These are phyloP conservation scores for Chesias legatella DNA, from an alignment of 2,888 invertebrate species.

Conservation along the genomic window DNA sequence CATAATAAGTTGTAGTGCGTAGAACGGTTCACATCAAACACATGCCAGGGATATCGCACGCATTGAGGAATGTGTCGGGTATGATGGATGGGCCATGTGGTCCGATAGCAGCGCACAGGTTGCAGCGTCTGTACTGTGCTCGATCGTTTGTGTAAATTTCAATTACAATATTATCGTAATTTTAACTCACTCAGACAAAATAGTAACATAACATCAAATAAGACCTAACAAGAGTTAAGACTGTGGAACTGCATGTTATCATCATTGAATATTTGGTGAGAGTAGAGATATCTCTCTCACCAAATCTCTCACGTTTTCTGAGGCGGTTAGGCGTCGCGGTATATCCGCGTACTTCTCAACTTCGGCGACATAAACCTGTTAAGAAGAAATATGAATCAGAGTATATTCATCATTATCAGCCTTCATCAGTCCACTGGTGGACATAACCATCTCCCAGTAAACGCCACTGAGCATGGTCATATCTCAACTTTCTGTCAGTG, in stretches of 20 bases:
- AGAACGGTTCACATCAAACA: background rate
- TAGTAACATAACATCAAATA: slow-evolving; percentile 3
- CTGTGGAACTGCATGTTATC: background rate
- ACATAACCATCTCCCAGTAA: too few relatives aligned
- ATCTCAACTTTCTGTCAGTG: too few relatives aligned
- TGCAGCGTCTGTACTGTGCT: background rate
- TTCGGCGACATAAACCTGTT: slow-evolving; percentile 53
- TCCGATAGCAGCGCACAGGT: background rate
- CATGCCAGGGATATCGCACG: slow-evolving; percentile 5
- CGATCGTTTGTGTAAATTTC: too few relatives aligned
- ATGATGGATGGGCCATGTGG: slow-evolving; percentile 33
- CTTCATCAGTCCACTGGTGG: too few relatives aligned
- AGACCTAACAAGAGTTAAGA: too few relatives aligned
- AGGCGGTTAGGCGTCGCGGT: slow-evolving; percentile 63
- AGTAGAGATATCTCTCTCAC: too few relatives aligned
- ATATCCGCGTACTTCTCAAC: slow-evolving; percentile 29
- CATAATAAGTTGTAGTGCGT: too few relatives aligned
- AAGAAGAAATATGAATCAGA: too few relatives aligned
- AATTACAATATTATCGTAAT: too few relatives aligned
- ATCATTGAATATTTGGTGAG: background rate
- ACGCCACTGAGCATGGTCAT: too few relatives aligned
- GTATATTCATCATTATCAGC: too few relatives aligned
- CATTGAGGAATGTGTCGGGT: slow-evolving; percentile 12
- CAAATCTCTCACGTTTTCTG: slow-evolving; percentile 54
- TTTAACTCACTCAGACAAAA: too few relatives aligned